Evolutionary conservation across 2,113 vertebrate genomes (phyloP).

Genomic region (Pachyramphus minor): DNA sequence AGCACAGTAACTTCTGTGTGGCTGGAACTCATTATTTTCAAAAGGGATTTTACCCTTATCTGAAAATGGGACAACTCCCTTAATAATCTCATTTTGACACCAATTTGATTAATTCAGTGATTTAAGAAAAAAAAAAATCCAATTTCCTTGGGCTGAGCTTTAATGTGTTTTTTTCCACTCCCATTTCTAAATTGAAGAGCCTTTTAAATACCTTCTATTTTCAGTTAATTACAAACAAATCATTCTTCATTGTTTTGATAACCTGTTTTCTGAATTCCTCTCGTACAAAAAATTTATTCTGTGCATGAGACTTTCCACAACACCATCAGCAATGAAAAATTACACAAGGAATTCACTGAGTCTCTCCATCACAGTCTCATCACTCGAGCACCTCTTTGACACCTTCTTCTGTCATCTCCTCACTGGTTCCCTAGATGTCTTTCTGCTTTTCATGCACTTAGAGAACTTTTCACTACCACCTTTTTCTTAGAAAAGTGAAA

Average conservation of each 20-base stretch:
- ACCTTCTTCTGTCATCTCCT: background rate
- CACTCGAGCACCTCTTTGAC: rapidly evolving
- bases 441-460: background rate
- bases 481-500: background rate
- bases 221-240: background rate
- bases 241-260: background rate
- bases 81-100: background rate
- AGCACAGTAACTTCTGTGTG: rapidly evolving
- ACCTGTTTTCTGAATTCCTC: background rate
- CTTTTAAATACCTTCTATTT: background rate
- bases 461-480: background rate
- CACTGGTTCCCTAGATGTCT: background rate
- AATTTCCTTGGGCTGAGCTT: background rate
- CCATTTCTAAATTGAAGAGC: background rate
- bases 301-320: background rate
- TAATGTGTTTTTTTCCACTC: background rate
- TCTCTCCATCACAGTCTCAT: background rate
- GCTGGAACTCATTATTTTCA: background rate
- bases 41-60: background rate
- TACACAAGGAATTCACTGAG: background rate
- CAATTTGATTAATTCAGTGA: background rate
- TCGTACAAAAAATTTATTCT: background rate
- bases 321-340: background rate
- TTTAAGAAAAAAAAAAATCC: background rate
- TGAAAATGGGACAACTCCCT: background rate